A percentile compares a stretch with the other conserved stretches of the same genome.
phyloP scores from a whole-genome alignment of 2,888 invertebrate genomes.

The Drosophila borborema region DNA sequence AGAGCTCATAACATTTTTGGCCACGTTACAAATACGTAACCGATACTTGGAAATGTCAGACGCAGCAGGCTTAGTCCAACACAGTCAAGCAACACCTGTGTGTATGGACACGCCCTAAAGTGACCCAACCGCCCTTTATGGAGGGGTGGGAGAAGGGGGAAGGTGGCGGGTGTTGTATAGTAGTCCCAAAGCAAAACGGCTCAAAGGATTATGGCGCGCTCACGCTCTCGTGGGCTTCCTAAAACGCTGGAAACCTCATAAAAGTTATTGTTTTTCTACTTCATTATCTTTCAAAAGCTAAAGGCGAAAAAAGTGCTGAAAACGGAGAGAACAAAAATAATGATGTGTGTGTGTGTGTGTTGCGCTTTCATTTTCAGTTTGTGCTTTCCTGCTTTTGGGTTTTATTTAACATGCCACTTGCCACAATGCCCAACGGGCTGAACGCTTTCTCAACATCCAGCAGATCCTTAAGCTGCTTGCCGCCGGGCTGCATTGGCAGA shows the following conservation, averaged over 20 bases:
- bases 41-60: constrained; percentile 76
- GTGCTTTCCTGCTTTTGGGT: constrained; percentile 70
- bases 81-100: constrained; percentile 26
- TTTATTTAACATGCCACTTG: constrained; percentile 69
- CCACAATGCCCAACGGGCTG: constrained; percentile 14
- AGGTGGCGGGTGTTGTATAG: too few relatives aligned
- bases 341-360: neutral
- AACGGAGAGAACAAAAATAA: neutral
- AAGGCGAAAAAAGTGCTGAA: constrained; percentile 18
- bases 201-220: constrained; percentile 70
- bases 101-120: constrained; percentile 58
- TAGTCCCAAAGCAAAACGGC: constrained; percentile 49
- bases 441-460: constrained; percentile 5
- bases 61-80: constrained; percentile 41
- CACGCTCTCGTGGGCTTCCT: constrained; percentile 39
- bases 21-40: constrained; percentile 69
- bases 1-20: constrained; percentile 49
- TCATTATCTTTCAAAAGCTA: constrained; percentile 78
- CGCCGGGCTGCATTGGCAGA: constrained; percentile 47
- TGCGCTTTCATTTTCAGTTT: constrained; percentile 2
- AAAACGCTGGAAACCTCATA: constrained; percentile 73
- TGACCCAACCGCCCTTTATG: constrained; percentile 28
- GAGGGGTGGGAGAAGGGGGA: neutral
- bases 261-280: constrained; percentile 83
- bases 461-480: constrained; percentile 38